Base-by-base conservation (phyloP, 2,113 vertebrate species). In the Sturnus vulgaris region DNA sequence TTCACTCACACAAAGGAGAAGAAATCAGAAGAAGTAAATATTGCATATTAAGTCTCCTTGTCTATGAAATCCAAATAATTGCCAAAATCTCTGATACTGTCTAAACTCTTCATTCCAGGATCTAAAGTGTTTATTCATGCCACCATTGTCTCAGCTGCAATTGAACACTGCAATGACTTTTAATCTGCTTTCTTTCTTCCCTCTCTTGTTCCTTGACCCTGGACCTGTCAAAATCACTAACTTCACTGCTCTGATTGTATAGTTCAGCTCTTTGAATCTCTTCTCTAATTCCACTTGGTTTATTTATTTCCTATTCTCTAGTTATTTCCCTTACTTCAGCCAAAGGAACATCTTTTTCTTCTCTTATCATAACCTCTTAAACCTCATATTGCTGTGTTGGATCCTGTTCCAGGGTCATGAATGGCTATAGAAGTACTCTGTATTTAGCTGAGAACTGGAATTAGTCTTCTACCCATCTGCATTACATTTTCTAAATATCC, bases 11-110 rank as follows among this genome's bases (percentile, higher is more conserved):
- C 60, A 93, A 95, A 94, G 73, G 76, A 40, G 44, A 88, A 94
- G 88, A 93, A 93, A 92, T 83, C 80, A 92, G 94, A 80, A 94
- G 46, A 66, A 90, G 96, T 83, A 93, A 96, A 97, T 94, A 96
- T 56, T 86, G 56, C 56, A 81, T 90, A 82, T 94, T 96, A 86
- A 92, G 86, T 88, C 56, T 88, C 77, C 94, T 93, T 92, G 92
- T 90, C 94, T 81, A 70, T 93, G 82, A 96, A 96, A 92, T 90
- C 68, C 64, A 92, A 80, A 82, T 49, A 40, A 68, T 88, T 92
- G 76, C 76, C 39, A 86, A 86, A 88, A 92, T 77, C 68, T 83
- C 50, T 78, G 72, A 83, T 93, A 50, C 80, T 78, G 42, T 88
- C 72, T 94, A 75, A 95, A 88, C 72, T 83, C 88, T 92, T 86